Percentiles rank a stretch among this genome's conserved stretches.
Conservation (phyloP, 2,113 vertebrate species). For the Macrotis lagotis region DNA sequence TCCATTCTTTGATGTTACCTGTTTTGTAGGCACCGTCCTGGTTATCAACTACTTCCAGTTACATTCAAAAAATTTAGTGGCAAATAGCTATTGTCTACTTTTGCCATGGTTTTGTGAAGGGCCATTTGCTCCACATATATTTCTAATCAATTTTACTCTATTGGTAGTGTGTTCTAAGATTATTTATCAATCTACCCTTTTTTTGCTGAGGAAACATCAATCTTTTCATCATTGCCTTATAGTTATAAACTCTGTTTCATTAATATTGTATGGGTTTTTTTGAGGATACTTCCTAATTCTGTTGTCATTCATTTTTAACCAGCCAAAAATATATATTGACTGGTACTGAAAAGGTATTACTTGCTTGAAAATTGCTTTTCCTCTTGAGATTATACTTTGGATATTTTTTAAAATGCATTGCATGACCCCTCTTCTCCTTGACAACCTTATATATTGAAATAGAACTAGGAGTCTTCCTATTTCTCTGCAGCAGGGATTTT, state of each 20-base stretch:
- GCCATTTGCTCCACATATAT: not conserved
- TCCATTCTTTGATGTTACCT: not conserved
- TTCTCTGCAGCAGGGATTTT: not conserved
- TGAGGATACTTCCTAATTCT: not conserved
- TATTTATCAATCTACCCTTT: not conserved
- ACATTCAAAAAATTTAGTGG: not conserved
- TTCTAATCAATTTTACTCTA: not conserved
- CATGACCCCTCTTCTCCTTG: not conserved
- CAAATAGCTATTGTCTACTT: not conserved
- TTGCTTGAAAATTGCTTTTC: not conserved
- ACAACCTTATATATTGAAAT: not conserved
- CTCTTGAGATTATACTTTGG: not conserved
- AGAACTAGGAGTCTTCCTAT: not conserved
- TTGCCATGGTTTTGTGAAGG: not conserved
- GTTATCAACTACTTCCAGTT: not conserved
- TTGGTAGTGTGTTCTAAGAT: not conserved
- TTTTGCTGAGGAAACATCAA: not conserved
- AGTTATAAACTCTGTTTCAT: not conserved
- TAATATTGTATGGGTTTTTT: not conserved
- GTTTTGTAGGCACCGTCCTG: not conserved
- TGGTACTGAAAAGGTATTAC: not conserved
- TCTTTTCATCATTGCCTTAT: not conserved
- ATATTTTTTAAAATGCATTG: too few species aligned
- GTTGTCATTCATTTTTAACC: not conserved
- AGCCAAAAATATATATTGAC: not conserved